Base-by-base conservation (phyloP, 2,888 invertebrate genomes). In the Allacma fusca region DNA sequence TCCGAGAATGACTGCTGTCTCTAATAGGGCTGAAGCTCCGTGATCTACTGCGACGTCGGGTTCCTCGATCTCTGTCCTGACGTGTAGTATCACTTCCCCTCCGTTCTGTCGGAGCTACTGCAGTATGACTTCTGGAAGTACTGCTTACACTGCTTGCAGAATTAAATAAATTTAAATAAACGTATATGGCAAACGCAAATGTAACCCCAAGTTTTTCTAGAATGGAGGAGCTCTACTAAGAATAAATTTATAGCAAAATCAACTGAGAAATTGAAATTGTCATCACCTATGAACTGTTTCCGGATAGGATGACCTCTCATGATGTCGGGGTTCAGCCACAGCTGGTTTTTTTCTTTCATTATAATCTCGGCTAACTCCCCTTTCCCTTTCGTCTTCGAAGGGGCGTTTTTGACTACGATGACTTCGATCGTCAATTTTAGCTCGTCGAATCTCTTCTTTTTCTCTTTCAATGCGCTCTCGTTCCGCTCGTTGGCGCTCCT, bases 401-500 rank as follows among this genome's bases (percentile, higher is more conserved):
- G 80, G 57, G n/a, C 83, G 75, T 43, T 83, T 83, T 65, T 67
- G 68, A 40, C 40, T 68, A 4, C 79, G 77, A 68, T 79, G 79
- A 21, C 68, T 76, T 21, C 79, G 76, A 26, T 79, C 79, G 19
- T 79, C 81, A 57, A 80, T 23, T 43, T 81, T 79, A 16, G 80
- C 80, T 77, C 94, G 89, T 86, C 94, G 92, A 78, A 96, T 87
- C 85, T 96, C 95, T 84, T 95, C 89, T 84, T 94, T 91, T 86
- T 96, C 96, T 83, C 91, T 81, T 79, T 87, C 87, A 44, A 87
- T 84, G 71, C 86, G 86, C 83, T 90, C 90, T 2, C 89, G 86
- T 85, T 91, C 91, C 73, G 90, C 84, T 69, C 94, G 91, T 85
- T 95, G 94, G 70, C 94, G 90, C 86, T 96, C 96, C 21, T 95